A percentile compares a stretch with the other conserved stretches of the same genome.
These are phyloP conservation scores for Seira musarum DNA, from an alignment of 2,888 invertebrate species.

Conservation along the genomic window DNA sequence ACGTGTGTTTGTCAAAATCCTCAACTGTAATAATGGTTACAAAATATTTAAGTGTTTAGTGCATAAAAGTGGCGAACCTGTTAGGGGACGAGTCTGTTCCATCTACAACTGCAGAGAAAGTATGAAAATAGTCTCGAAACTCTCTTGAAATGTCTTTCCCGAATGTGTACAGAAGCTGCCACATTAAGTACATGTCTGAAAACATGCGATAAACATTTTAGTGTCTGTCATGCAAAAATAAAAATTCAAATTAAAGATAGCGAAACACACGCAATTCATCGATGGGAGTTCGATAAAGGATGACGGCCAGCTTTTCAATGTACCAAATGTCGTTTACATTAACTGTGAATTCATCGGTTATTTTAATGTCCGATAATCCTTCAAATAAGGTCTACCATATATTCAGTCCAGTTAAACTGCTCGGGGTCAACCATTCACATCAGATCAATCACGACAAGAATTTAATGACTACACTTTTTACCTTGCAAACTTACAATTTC, in stretches of 20 bases:
- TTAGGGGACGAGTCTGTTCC: conserved; percentile 67
- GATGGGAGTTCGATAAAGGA: conserved; percentile 55
- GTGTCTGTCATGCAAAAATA: not conserved
- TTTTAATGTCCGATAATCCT: conserved; percentile 53
- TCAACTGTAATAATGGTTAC: too few relatives aligned
- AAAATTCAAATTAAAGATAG: not conserved
- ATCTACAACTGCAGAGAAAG: conserved; percentile 62
- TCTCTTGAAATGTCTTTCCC: conserved; percentile 68
- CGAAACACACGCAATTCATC: conserved; percentile 60
- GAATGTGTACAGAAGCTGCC: conserved; percentile 68
- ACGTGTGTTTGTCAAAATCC: too few relatives aligned
- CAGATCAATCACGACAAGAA: too few relatives aligned
- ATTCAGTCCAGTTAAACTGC: conserved; percentile 69
- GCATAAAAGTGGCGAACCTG: conserved; percentile 41
- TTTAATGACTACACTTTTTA: too few relatives aligned
- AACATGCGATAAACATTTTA: too few relatives aligned
- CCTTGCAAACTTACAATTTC: conserved; percentile 21
- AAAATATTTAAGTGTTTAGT: too few relatives aligned
- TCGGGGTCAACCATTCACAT: not conserved
- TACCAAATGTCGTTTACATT: conserved; percentile 67
- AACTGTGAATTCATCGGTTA: conserved; percentile 61
- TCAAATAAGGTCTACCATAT: conserved; percentile 62
- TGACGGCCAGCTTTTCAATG: conserved; percentile 59
- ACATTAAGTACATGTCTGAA: conserved; percentile 66
- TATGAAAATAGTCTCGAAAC: conserved; percentile 61